phyloP scores from a whole-genome alignment of 2,113 vertebrate genomes.

The Toxotes chatareus region DNA sequence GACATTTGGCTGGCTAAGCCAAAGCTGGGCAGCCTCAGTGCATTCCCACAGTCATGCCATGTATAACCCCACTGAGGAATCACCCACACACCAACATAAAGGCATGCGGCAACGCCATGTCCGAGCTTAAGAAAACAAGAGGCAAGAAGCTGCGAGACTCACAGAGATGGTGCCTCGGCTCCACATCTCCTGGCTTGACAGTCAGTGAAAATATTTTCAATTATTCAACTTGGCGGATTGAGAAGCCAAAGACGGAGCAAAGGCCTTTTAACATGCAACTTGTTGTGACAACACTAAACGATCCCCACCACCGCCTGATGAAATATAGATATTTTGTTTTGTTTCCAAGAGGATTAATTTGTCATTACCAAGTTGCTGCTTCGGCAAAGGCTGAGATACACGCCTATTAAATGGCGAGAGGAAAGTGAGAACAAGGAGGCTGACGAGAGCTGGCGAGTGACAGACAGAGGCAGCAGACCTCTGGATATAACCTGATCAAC shows the following conservation, averaged over 20 bases:
- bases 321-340: conserved; percentile 72
- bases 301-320: conserved; percentile 38
- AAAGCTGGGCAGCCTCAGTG: conserved; percentile 2
- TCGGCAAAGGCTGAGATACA: background rate
- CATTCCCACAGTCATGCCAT: conserved; percentile 51
- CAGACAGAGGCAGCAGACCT: background rate
- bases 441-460: background rate
- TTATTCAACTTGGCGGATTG: conserved; percentile 67
- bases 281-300: conserved; percentile 69
- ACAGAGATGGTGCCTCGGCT: conserved; percentile 14
- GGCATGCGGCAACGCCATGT: conserved; percentile 51
- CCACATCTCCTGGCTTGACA: conserved; percentile 33
- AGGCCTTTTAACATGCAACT: conserved; percentile 59
- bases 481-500: background rate
- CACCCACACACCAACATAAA: conserved; percentile 16
- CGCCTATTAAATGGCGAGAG: conserved; percentile 2
- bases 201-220: conserved; percentile 63
- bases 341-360: conserved; percentile 62
- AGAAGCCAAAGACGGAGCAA: conserved; percentile 39
- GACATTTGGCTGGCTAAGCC: conserved; percentile 30
- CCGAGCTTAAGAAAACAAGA: conserved; percentile 58
- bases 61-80: conserved; percentile 57
- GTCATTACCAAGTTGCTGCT: conserved; percentile 36
- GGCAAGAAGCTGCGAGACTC: conserved; percentile 36
- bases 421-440: conserved; percentile 13